phyloP scores from a whole-genome alignment of 2,113 vertebrate species.

The Podarcis raffonei region DNA sequence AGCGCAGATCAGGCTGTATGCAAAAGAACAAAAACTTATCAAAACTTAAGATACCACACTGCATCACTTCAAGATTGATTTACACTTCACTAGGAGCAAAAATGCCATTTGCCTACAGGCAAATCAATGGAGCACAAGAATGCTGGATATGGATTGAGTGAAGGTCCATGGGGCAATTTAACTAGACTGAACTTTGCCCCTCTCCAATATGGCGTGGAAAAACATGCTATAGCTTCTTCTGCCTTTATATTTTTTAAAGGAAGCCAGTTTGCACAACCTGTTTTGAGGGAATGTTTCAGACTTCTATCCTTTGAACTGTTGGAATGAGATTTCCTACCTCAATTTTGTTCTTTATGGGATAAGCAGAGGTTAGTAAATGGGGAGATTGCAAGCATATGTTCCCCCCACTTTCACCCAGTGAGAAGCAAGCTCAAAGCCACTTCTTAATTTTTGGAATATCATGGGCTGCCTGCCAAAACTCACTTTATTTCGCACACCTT shows the following conservation, averaged over 20 bases:
- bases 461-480: conserved; percentile 1
- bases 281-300: background rate
- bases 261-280: background rate
- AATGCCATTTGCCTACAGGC: background rate
- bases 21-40: no score
- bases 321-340: background rate
- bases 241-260: background rate
- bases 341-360: conserved; percentile 1
- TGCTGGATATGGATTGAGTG: background rate
- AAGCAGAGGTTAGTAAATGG: background rate
- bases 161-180: background rate
- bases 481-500: background rate
- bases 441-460: background rate
- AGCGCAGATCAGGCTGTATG: no score
- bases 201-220: background rate
- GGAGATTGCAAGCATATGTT: background rate
- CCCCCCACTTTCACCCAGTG: background rate
- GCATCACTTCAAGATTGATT: background rate
- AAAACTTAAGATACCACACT: no score
- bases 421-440: background rate
- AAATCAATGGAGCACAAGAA: background rate
- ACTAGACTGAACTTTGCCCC: background rate
- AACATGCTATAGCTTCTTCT: background rate
- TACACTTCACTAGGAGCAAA: background rate
- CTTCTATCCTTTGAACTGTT: background rate